These are phyloP conservation scores for Trachelus iudaicus DNA, from an alignment of 2,888 invertebrate species.

Conservation along the genomic window DNA sequence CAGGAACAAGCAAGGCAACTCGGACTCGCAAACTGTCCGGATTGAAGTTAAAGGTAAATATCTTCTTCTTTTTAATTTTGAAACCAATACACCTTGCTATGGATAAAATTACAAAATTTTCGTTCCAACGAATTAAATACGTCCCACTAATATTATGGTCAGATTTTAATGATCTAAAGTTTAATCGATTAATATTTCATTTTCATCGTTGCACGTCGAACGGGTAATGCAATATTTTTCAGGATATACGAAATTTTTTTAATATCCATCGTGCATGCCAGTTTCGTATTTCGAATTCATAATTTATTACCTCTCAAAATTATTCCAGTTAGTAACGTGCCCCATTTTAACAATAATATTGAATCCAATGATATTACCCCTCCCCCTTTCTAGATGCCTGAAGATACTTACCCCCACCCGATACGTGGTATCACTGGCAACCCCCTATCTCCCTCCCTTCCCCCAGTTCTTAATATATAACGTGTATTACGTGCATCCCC, in stretches of 20 bases:
- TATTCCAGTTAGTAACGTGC: neutral
- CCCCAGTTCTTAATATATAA: neutral
- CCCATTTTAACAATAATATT: neutral
- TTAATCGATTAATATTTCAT: too few species aligned
- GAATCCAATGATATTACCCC: neutral
- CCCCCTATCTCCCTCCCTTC: too few species aligned
- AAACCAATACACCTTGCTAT: neutral
- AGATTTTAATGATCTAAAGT: neutral
- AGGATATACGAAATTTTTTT: neutral
- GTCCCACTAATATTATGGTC: neutral
- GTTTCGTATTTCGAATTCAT: neutral
- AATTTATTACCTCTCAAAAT: neutral
- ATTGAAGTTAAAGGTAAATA: slow-evolving; percentile 67
- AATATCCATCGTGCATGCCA: neutral
- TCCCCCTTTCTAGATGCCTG: neutral
- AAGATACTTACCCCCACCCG: neutral
- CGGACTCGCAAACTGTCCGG: slow-evolving; percentile 72
- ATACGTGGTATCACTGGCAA: neutral
- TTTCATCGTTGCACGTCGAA: neutral
- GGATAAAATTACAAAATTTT: neutral
- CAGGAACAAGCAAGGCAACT: slow-evolving; percentile 83
- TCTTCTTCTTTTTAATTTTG: neutral
- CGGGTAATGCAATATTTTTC: neutral
- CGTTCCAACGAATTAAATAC: neutral
- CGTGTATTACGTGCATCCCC: neutral